These are phyloP conservation scores for Oscheius sp. DNA, from an alignment of 2,888 invertebrate species.

Conservation along the genomic window DNA sequence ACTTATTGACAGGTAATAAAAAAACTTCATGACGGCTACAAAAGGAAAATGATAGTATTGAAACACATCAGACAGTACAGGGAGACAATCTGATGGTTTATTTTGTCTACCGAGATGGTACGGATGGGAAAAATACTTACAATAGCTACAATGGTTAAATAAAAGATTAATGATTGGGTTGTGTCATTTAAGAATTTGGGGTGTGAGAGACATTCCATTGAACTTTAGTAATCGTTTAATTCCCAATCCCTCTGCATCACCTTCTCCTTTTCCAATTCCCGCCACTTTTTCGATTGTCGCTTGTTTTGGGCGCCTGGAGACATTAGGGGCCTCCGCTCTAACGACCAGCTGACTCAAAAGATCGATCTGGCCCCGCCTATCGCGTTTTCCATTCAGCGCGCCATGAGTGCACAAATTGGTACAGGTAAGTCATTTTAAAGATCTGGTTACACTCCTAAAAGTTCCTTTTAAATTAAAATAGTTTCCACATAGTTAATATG, in stretches of 20 bases:
- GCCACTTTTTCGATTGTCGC: no score
- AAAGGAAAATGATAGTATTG: no score
- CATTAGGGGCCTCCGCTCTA: neutral
- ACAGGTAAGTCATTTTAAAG: slow-evolving; percentile 14
- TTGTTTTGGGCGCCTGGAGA: neutral
- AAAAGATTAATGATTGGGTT: no score
- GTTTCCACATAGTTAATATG: neutral
- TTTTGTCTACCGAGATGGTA: no score
- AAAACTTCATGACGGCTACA: no score
- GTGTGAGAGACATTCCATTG: no score
- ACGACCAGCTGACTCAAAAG: slow-evolving; percentile 25
- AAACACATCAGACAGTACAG: no score
- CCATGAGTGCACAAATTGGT: slow-evolving; percentile 31
- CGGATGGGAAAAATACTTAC: no score
- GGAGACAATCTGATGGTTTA: no score
- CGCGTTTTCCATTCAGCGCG: slow-evolving; percentile 10
- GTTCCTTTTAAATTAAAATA: neutral
- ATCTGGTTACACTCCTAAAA: neutral
- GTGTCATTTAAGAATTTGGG: no score
- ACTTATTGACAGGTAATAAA: no score
- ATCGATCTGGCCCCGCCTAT: slow-evolving; percentile 26
- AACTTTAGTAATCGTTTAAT: neutral
- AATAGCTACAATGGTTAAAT: no score
- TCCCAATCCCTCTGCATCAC: neutral
- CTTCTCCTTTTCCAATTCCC: neutral